These are phyloP conservation scores for Epizoanthus ramosus DNA, from an alignment of 92 coral and sea anemone species.

Conservation along the genomic window DNA sequence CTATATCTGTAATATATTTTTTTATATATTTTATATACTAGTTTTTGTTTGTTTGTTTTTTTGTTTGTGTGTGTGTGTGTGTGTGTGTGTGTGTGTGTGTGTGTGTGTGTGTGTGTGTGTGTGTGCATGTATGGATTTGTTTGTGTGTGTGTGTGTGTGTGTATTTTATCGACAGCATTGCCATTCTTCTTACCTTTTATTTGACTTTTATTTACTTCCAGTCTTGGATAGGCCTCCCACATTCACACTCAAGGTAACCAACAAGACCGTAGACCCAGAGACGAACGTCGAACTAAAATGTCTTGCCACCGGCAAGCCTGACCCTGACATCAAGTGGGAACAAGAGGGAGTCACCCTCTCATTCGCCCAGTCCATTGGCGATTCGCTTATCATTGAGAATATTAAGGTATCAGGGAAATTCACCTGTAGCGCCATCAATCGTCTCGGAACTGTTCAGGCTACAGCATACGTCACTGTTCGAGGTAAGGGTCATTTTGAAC, in stretches of 20 bases:
- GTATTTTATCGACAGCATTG: not conserved
- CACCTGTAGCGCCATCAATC: constrained; percentile 74
- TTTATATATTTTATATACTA: too few species aligned
- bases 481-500: constrained; percentile 60
- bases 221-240: constrained; percentile 61
- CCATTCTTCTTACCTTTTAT: not conserved
- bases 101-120: not conserved
- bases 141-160: not conserved
- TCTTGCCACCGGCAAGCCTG: constrained; percentile 79
- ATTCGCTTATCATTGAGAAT: constrained; percentile 53
- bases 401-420: constrained; percentile 77
- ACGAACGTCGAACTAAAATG: constrained; percentile 80
- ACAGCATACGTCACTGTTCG: constrained; percentile 85
- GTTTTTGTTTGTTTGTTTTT: too few species aligned
- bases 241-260: constrained; percentile 67
- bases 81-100: not conserved
- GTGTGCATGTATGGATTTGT: not conserved
- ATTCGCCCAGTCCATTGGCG: constrained; percentile 34
- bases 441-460: constrained; percentile 53
- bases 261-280: constrained; percentile 84
- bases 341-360: constrained; percentile 49
- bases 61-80: not conserved
- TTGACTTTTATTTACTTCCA: constrained; percentile 2
- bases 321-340: constrained; percentile 77
- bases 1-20: too few species aligned